These are phyloP conservation scores for Proterorhinus semilunaris DNA, from an alignment of 2,113 vertebrate genomes.

Conservation along the genomic window DNA sequence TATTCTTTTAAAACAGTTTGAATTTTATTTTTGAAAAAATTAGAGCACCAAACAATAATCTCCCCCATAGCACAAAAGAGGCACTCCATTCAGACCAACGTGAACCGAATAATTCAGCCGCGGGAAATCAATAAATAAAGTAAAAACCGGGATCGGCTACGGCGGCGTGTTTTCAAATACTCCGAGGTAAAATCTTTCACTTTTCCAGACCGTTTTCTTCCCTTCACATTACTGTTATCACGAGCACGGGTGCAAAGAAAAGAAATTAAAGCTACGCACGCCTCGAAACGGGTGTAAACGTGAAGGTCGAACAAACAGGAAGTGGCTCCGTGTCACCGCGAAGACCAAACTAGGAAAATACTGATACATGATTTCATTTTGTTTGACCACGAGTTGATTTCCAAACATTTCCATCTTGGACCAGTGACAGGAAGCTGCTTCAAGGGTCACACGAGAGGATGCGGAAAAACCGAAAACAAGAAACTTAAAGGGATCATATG, in stretches of 20 bases:
- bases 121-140: constrained; percentile 56
- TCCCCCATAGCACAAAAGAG: constrained; percentile 68
- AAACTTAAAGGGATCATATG: neutral
- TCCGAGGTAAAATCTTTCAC: constrained; percentile 63
- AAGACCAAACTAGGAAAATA: too few relatives aligned
- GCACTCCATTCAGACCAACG: constrained; percentile 59
- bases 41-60: constrained; percentile 76
- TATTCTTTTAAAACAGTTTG: constrained; percentile 70
- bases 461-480: neutral
- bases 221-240: neutral
- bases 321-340: neutral
- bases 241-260: neutral
- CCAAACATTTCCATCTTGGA: neutral
- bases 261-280: neutral
- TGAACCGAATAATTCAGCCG: constrained; percentile 51
- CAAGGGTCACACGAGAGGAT: neutral
- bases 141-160: constrained; percentile 50
- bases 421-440: neutral
- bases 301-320: neutral
- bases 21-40: constrained; percentile 71
- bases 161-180: constrained; percentile 33
- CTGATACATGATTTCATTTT: too few relatives aligned
- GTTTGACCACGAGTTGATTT: too few relatives aligned
- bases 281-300: neutral
- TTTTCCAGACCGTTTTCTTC: constrained; percentile 57